Percentiles rank a stretch among this genome's conserved stretches.
These are phyloP conservation scores for Salminus brasiliensis DNA, from an alignment of 2,113 vertebrate genomes.

Conservation along the genomic window DNA sequence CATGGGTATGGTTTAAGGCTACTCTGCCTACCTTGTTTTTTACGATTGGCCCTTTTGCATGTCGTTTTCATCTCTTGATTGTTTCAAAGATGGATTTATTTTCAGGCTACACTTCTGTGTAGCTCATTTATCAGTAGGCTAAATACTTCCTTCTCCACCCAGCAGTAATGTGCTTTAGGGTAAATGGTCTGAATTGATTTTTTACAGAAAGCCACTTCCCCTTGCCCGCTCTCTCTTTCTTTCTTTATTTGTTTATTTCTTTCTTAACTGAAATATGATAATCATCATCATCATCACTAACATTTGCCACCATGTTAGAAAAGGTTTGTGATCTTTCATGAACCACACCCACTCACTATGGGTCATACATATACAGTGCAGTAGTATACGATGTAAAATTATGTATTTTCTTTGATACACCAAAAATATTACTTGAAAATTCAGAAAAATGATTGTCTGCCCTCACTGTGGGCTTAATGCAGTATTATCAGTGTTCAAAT, in stretches of 20 bases:
- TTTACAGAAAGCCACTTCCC: neutral
- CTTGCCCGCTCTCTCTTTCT: neutral
- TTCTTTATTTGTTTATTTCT: too few relatives aligned
- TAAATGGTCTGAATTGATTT: neutral
- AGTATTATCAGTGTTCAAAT: too few relatives aligned
- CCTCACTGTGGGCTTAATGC: too few relatives aligned
- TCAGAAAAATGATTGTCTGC: too few relatives aligned
- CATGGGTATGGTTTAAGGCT: too few relatives aligned
- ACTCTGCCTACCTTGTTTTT: too few relatives aligned
- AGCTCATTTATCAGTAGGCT: neutral
- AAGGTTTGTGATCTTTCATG: neutral
- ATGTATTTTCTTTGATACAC: too few relatives aligned
- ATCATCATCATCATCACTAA: neutral
- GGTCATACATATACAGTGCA: too few relatives aligned
- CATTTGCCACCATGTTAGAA: neutral
- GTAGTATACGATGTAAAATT: too few relatives aligned
- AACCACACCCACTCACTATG: too few relatives aligned
- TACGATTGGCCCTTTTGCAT: neutral
- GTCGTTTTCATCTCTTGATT: neutral
- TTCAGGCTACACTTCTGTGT: neutral
- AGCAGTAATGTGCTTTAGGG: neutral
- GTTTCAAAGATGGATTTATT: conserved; percentile 6
- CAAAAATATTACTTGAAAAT: too few relatives aligned
- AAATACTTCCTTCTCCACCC: conserved; percentile 3
- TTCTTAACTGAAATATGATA: neutral